A percentile compares a stretch with the other conserved stretches of the same genome.
These are phyloP conservation scores for Papilio polytes DNA, from an alignment of 1,140 invertebrate genomes.

Conservation along the genomic window DNA sequence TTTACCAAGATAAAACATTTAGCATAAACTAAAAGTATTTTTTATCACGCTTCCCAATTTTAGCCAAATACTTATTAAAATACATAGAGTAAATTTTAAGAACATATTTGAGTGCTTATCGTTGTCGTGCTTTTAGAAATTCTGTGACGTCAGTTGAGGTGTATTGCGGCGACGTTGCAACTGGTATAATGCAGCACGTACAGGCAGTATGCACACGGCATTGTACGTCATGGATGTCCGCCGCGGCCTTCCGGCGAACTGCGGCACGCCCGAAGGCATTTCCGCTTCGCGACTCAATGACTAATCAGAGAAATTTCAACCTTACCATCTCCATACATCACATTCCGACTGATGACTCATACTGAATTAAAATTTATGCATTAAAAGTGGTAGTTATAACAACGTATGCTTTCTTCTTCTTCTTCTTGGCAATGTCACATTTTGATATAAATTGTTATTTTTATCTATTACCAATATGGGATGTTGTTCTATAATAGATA, in stretches of 20 bases:
- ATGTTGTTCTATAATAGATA: too few species aligned
- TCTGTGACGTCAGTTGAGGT: conserved; percentile 53
- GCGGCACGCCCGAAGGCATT: conserved; percentile 42
- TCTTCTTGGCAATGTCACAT: too few species aligned
- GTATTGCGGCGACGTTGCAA: conserved; percentile 48
- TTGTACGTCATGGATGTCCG: conserved; percentile 61
- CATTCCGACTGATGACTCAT: conserved; percentile 27
- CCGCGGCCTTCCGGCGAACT: conserved; percentile 53
- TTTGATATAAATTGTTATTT: too few species aligned
- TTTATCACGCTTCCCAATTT: too few species aligned
- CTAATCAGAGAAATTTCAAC: conserved; percentile 34
- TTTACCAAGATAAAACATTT: too few species aligned
- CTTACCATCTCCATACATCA: not conserved
- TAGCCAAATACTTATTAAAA: too few species aligned
- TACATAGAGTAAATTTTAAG: not conserved
- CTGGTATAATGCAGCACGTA: conserved; percentile 40
- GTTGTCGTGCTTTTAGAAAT: not conserved
- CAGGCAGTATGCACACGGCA: conserved; percentile 24
- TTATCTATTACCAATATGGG: too few species aligned
- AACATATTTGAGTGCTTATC: not conserved
- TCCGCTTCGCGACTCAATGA: conserved; percentile 43
- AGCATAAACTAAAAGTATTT: too few species aligned
- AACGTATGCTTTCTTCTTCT: too few species aligned
- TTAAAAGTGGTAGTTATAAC: not conserved
- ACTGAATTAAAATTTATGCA: not conserved